Evolutionary conservation across 2,888 invertebrate genomes (phyloP).

Genomic region (Sipha maydis): DNA sequence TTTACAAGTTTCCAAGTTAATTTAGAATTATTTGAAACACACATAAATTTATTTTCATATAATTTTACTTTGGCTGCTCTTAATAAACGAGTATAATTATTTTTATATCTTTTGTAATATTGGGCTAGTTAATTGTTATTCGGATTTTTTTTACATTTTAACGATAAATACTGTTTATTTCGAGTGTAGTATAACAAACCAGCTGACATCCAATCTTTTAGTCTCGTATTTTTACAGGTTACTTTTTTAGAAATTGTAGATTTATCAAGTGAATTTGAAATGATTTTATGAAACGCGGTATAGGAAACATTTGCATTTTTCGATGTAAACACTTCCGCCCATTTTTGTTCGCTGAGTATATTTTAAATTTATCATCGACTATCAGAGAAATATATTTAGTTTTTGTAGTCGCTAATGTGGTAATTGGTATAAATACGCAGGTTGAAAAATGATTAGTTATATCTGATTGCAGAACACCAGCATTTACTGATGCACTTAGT

Average conservation of each 20-base stretch:
- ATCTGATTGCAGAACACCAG: not conserved
- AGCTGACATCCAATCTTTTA: not conserved
- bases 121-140: not conserved
- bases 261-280: not conserved
- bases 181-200: not conserved
- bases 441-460: not conserved
- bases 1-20: constrained; percentile 25
- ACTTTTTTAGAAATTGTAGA: not conserved
- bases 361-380: not conserved
- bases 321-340: not conserved
- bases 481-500: not conserved
- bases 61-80: not conserved
- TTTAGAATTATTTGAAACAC: not conserved
- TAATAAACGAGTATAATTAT: not conserved
- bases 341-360: not conserved
- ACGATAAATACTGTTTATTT: not conserved
- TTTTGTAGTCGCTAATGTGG: too few relatives aligned
- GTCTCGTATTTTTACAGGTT: too few relatives aligned
- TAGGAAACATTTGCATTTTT: not conserved
- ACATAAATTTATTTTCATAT: constrained; percentile 26
- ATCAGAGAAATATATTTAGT: not conserved
- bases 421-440: not conserved
- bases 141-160: not conserved
- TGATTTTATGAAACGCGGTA: not conserved
- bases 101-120: constrained; percentile 28